Evolutionary conservation across 2,888 invertebrate species (phyloP), one percentile per base, ranked within the genome.

Genomic region (Drosophila flavopinicola): DNA sequence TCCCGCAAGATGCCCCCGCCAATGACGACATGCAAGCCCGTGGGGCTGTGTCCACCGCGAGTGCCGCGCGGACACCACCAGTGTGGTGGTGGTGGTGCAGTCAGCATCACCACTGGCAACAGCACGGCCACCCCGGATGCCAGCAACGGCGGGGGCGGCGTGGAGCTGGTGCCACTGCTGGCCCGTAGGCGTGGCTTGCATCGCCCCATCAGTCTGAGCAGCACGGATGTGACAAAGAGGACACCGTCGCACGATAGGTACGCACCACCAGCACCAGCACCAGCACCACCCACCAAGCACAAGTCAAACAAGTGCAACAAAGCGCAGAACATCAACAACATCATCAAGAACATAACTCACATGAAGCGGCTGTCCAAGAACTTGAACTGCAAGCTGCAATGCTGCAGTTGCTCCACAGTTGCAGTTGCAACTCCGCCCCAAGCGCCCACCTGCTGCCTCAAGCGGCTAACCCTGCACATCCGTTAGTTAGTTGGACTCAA

Each of bases 91-190:
- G n/a, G n/a, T n/a, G n/a, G 79, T 29, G 42, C 59, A 10, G 66
- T 53, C 27, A 76, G 73, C 61, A 75, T 47, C 25, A 73, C 64
- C 61, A 69, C 52, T 6, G 58, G 32, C 15, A 69, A 60, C 48
- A 60, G 44, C 15, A 64, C 42, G 2, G 52, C 44, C n/a, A 65
- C 66, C 6, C 49, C 52, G 17, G 51, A 67, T 41, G 41, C 47
- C 47, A 25, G 53, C 45, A 13, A 41, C 13, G 85, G 92, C 65
- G 88, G 93, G 66, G 94, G 93, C 15, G 96, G 95, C 17, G 93
- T 95, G 45, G 96, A 96, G 90, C 92, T 96, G 85, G 96, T 96
- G 53, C 95, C 96, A 1, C 91, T 96, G 45, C 90, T 96, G 69
- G 95, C 95, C 17, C 93, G 94, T 67, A 93, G 94, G 75, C 92